Percentiles rank a stretch among this genome's conserved stretches.
Conservation (phyloP, 2,888 invertebrate species). For the Lithophane socia region DNA sequence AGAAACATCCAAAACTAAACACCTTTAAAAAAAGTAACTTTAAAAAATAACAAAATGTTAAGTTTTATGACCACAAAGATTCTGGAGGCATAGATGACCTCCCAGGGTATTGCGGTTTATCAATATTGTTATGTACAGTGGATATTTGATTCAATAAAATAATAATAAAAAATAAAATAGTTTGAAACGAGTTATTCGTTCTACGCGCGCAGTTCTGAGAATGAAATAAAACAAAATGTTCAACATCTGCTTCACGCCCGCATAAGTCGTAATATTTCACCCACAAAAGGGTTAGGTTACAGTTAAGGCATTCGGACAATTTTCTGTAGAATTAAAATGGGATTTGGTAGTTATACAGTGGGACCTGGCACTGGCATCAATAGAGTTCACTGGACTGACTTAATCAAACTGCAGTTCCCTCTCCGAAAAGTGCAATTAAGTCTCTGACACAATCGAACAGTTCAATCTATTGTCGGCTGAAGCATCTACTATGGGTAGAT, state of each 20-base stretch:
- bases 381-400: constrained; percentile 31
- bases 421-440: constrained; percentile 47
- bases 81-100: background rate
- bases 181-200: constrained; percentile 1
- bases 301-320: constrained; percentile 34
- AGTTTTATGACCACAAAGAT: background rate
- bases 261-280: constrained; percentile 45
- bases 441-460: constrained; percentile 29
- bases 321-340: constrained; percentile 41
- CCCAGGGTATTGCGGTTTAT: background rate
- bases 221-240: constrained; percentile 45
- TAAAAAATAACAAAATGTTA: background rate
- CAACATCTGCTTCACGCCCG: constrained; percentile 48
- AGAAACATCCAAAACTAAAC: background rate
- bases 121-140: background rate
- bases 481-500: background rate
- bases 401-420: constrained; percentile 41
- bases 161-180: constrained; percentile 12
- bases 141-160: background rate
- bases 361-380: constrained; percentile 13
- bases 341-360: constrained; percentile 31
- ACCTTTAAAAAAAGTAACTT: background rate
- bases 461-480: constrained; percentile 21
- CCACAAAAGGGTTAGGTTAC: constrained; percentile 46
- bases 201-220: constrained; percentile 11